Conservation (phyloP, 1,140 invertebrate species). For the Drosophila bifasciata region DNA sequence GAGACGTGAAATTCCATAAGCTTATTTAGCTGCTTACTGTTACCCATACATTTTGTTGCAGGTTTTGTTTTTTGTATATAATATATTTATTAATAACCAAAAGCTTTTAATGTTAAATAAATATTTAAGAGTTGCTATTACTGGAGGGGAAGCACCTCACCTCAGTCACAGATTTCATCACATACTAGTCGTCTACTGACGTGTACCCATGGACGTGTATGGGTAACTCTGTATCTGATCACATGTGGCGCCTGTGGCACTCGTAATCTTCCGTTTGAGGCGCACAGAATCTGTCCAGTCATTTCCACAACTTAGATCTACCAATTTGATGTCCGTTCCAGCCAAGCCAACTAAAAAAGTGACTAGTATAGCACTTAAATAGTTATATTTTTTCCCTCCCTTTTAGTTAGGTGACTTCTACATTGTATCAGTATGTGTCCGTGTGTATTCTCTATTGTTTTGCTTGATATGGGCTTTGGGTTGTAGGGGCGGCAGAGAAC, state of each 20-base stretch:
- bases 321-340: conserved; percentile 10
- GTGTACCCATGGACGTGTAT: too few species aligned
- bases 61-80: too few species aligned
- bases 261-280: conserved; percentile 20
- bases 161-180: not conserved
- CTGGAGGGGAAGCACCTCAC: conserved; percentile 12
- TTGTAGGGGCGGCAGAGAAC: not conserved
- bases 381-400: conserved; percentile 25
- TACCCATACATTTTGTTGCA: conserved; percentile 8
- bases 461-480: conserved; percentile 34
- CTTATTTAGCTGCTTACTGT: conserved; percentile 4
- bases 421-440: conserved; percentile 1
- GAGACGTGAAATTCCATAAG: conserved; percentile 6
- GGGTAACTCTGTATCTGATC: conserved; percentile 15
- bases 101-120: conserved; percentile 36
- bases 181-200: too few species aligned
- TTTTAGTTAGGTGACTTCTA: not conserved
- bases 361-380: conserved; percentile 33
- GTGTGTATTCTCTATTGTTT: conserved; percentile 33
- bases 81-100: conserved; percentile 3
- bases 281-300: conserved; percentile 22
- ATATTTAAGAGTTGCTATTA: conserved; percentile 18
- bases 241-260: conserved; percentile 36
- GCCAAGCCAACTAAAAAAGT: conserved; percentile 8
- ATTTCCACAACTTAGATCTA: conserved; percentile 28